Conservation (phyloP, 2,797 vertebrate species). For the Paratrypauchen microcephalus region DNA sequence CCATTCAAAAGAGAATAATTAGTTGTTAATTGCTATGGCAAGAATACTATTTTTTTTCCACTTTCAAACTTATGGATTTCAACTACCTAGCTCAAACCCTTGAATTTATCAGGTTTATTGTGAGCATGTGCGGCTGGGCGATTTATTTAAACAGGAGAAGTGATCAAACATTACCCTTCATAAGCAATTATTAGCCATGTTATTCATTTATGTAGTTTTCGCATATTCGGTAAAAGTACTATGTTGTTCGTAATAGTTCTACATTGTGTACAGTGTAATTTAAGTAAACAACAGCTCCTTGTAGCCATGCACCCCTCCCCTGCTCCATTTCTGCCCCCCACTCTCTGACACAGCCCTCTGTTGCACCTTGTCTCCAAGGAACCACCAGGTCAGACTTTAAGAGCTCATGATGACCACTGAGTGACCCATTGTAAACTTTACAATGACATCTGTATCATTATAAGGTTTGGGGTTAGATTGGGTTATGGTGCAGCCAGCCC, state of each 20-base stretch:
- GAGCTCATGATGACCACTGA: conserved; percentile 20
- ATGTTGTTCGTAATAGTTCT: neutral
- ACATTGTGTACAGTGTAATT: conserved; percentile 11
- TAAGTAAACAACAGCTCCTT: conserved; percentile 10
- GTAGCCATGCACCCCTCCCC: neutral
- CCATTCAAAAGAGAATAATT: too few species aligned
- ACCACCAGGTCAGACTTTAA: conserved; percentile 45
- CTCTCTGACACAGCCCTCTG: conserved; percentile 35
- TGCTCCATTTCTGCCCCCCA: conserved; percentile 8
- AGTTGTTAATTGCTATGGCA: too few species aligned
- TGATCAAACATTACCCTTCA: neutral
- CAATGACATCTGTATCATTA: neutral
- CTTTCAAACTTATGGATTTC: too few species aligned
- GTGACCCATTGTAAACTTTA: conserved; percentile 23
- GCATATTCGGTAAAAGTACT: neutral
- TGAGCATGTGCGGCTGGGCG: neutral
- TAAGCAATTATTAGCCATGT: neutral
- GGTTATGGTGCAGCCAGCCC: neutral
- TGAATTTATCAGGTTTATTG: neutral
- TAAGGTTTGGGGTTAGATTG: neutral
- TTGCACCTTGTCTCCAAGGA: conserved; percentile 67
- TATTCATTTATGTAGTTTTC: neutral
- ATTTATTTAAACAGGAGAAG: neutral
- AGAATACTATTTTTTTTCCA: too few species aligned
- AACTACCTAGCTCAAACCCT: neutral